Conservation (phyloP, 37 sponge, comb jelly and placozoan species). For the Chondrosia reniformis region DNA sequence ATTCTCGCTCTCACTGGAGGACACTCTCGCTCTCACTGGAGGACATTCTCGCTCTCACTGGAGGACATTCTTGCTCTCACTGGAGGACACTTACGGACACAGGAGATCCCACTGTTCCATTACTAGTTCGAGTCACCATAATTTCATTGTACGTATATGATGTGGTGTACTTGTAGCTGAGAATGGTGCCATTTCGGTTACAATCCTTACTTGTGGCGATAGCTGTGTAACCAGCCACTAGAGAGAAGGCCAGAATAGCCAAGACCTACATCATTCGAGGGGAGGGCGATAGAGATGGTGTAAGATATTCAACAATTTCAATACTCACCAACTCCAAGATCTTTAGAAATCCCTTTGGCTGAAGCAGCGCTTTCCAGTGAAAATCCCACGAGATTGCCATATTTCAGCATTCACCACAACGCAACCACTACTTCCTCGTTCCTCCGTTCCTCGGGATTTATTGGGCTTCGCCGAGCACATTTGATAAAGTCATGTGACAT, state of each 20-base stretch:
- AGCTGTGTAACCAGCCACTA: constrained; percentile 51
- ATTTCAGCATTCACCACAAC: background rate
- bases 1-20: too few species aligned
- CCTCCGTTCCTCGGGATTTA: background rate
- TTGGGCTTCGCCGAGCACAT: background rate
- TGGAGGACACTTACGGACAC: too few species aligned
- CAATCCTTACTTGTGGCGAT: background rate
- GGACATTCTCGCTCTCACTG: too few species aligned
- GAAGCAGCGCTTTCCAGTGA: constrained; percentile 66
- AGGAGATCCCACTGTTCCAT: too few species aligned
- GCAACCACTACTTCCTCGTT: background rate
- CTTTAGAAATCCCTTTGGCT: constrained; percentile 67
- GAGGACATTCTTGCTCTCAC: too few species aligned
- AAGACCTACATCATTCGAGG: constrained; percentile 29
- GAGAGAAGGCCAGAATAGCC: constrained; percentile 57
- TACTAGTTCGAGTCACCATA: background rate
- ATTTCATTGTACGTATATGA: background rate
- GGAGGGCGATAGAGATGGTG: background rate
- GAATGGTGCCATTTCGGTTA: constrained; percentile 9
- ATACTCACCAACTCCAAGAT: constrained; percentile 54
- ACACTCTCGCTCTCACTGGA: too few species aligned
- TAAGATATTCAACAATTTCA: background rate
- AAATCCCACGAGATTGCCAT: constrained; percentile 23
- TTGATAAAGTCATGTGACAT: background rate
- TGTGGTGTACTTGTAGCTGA: background rate